Evolutionary conservation across 2,113 vertebrate species (phyloP).

Genomic region (Psephotus haematonotus): DNA sequence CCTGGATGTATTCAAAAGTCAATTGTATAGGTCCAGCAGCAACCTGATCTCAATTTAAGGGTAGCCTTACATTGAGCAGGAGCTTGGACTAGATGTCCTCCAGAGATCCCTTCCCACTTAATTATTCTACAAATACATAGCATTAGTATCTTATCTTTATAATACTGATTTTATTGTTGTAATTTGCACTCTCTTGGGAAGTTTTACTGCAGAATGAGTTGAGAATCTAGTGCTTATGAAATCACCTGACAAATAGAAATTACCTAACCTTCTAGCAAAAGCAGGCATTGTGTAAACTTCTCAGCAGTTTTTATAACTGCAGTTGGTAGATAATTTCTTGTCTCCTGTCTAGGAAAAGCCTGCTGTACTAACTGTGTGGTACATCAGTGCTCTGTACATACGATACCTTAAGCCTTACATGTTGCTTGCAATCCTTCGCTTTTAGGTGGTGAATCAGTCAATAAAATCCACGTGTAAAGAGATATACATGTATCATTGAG

Average conservation of each 20-base stretch:
- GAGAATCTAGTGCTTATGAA: background rate
- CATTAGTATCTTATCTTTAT: background rate
- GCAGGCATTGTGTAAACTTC: background rate
- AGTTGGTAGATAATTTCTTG: background rate
- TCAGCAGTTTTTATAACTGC: background rate
- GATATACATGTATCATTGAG: background rate
- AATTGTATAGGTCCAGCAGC: background rate
- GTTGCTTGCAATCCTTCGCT: background rate
- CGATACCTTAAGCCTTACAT: background rate
- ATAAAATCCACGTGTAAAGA: background rate
- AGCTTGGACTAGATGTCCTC: background rate
- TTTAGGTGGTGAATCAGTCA: background rate
- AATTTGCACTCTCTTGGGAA: background rate
- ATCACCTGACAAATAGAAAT: background rate
- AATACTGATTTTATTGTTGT: background rate
- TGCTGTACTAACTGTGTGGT: background rate
- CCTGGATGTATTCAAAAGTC: background rate
- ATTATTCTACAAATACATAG: background rate
- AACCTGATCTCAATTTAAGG: background rate
- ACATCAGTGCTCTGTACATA: background rate
- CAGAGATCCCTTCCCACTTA: background rate
- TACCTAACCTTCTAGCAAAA: background rate
- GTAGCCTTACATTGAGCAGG: background rate
- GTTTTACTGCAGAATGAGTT: background rate
- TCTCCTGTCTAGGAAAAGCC: background rate